phyloP scores from a whole-genome alignment of 2,888 invertebrate species.

The Melanotus villosus region DNA sequence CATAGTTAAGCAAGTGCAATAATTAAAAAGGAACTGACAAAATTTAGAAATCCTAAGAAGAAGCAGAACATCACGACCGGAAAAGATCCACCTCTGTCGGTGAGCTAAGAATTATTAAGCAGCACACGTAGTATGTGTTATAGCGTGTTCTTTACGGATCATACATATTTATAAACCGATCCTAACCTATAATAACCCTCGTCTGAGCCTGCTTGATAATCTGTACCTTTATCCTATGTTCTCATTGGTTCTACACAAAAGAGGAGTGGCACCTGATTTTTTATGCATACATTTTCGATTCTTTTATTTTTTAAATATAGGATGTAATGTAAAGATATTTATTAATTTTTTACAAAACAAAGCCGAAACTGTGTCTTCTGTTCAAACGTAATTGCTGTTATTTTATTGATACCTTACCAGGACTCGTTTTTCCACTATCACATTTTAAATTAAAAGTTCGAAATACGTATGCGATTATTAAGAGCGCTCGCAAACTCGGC shows the following conservation, averaged over 20 bases:
- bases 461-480: not conserved
- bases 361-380: slow-evolving; percentile 35
- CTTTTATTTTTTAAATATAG: slow-evolving; percentile 45
- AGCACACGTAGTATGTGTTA: slow-evolving; percentile 55
- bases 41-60: not conserved
- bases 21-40: slow-evolving; percentile 29
- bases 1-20: not conserved
- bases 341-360: slow-evolving; percentile 45
- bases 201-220: slow-evolving; percentile 66
- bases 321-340: slow-evolving; percentile 43
- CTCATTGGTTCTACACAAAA: slow-evolving; percentile 61
- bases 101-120: slow-evolving; percentile 47
- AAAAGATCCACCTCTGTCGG: slow-evolving; percentile 40
- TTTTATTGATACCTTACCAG: slow-evolving; percentile 37
- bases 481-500: not conserved
- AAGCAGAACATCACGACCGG: slow-evolving; percentile 20
- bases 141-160: slow-evolving; percentile 67
- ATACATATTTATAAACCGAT: slow-evolving; percentile 69
- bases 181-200: slow-evolving; percentile 68
- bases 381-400: slow-evolving; percentile 34
- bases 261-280: slow-evolving; percentile 62
- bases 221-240: slow-evolving; percentile 61
- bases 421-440: not conserved
- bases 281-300: slow-evolving; percentile 59
- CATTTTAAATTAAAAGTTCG: not conserved